Evolutionary conservation across 2,888 invertebrate genomes (phyloP).

Genomic region (Hemicrepidius hirtus): DNA sequence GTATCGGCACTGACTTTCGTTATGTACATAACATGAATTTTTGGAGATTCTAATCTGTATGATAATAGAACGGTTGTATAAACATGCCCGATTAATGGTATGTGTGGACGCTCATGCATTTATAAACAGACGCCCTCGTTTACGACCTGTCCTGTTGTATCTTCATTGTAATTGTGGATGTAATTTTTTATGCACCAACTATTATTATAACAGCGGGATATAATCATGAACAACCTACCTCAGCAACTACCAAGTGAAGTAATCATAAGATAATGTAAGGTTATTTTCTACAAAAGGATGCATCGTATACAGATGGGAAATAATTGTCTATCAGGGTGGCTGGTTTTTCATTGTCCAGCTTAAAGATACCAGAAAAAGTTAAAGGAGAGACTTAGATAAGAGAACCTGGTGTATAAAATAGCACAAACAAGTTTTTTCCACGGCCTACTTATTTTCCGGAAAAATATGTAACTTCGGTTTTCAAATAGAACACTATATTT

Average conservation of each 20-base stretch:
- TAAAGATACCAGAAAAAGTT: no score
- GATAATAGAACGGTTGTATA: conserved; percentile 18
- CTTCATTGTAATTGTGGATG: background rate
- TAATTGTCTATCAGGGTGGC: no score
- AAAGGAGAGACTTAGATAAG: no score
- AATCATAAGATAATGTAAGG: conserved; percentile 11
- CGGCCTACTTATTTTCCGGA: no score
- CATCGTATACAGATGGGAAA: no score
- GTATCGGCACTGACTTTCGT: conserved; percentile 29
- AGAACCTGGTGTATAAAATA: no score
- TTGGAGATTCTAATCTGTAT: conserved; percentile 25
- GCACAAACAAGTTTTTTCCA: no score
- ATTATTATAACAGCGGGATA: background rate
- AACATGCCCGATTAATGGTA: conserved; percentile 22
- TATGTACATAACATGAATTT: conserved; percentile 29
- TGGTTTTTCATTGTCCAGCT: no score
- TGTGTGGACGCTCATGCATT: conserved; percentile 18
- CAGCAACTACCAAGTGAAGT: background rate
- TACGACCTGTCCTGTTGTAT: conserved; percentile 6
- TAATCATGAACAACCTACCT: background rate
- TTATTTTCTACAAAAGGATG: conserved; percentile 7
- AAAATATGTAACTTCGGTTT: no score
- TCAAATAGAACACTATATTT: no score
- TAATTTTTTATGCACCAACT: conserved; percentile 13
- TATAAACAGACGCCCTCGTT: conserved; percentile 24